Evolutionary conservation across 2,888 invertebrate genomes (phyloP), one percentile per base, ranked within the genome.

Genomic region (Melanophora roralis): DNA sequence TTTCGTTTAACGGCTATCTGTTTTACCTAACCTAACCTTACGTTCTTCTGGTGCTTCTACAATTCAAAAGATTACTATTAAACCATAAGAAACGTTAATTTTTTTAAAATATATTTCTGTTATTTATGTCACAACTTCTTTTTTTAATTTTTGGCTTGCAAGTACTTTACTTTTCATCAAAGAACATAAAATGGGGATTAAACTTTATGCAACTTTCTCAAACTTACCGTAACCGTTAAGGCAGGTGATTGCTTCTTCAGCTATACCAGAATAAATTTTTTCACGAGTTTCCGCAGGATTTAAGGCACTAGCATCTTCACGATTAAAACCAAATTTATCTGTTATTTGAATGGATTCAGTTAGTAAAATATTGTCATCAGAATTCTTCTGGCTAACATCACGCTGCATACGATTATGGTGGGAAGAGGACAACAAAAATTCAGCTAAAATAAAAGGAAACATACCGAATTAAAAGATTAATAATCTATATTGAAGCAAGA

Each of bases 261-360:
- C 92, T 87, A 92, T 92, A 85, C 94, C 93, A 83, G 95, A 91
- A 91, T 92, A 95, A 73, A 95, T 92, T 81, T 94, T 93, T 89
- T 95, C 95, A 86, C 93, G 94, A 83, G 93, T 92, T 77, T 92
- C 90, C 62, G 84, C 84, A 55, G 85, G 83, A 11, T 83, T 84
- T 76, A 84, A 84, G 67, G 86, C 84, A 80, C 91, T 92, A 82
- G 93, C 92, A 77, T 93, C 93, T 82, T 89, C 88, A 84, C 92
- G 92, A 86, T 96, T 95, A 90, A 96, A 96, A 62, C 96, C 96
- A 89, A 97, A 97, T 90, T 97, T 96, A 91, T 97, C 97, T 47
- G 96, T 96, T 88, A 97, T 97, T 91, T 96, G 96, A 87, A 97
- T 97, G 78, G 96, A 95, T 89, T 97, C 96, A 64, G 97, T 97